Evolutionary conservation across 2,797 vertebrate genomes (phyloP).

Genomic region (Stomatorhinus walkeri): DNA sequence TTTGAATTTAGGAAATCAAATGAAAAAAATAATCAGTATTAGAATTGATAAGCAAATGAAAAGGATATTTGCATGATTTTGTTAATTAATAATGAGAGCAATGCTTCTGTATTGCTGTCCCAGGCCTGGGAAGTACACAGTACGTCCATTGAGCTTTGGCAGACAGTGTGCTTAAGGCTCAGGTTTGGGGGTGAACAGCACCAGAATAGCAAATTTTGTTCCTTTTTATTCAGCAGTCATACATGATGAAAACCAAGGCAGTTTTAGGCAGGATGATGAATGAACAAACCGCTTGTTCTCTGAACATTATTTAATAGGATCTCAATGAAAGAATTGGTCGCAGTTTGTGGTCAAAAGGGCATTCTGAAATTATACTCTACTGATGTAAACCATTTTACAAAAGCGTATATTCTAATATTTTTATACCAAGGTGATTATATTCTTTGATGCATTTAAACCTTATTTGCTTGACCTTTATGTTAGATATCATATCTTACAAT

Average conservation of each 20-base stretch:
- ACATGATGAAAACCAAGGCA: background rate
- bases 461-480: background rate
- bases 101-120: background rate
- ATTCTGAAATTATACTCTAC: background rate
- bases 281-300: background rate
- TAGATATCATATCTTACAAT: background rate
- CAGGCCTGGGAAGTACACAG: background rate
- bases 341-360: background rate
- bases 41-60: background rate
- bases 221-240: background rate
- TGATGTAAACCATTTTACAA: background rate
- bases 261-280: background rate
- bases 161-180: background rate
- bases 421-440: background rate
- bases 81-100: background rate
- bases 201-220: background rate
- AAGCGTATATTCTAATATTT: background rate
- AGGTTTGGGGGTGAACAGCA: background rate
- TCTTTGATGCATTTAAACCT: background rate
- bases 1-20: background rate
- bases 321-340: background rate
- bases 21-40: background rate
- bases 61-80: background rate
- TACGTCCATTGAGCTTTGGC: background rate
- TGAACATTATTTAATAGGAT: background rate